phyloP scores from a whole-genome alignment of 2,888 invertebrate species.

The Mellilla xanthometata region DNA sequence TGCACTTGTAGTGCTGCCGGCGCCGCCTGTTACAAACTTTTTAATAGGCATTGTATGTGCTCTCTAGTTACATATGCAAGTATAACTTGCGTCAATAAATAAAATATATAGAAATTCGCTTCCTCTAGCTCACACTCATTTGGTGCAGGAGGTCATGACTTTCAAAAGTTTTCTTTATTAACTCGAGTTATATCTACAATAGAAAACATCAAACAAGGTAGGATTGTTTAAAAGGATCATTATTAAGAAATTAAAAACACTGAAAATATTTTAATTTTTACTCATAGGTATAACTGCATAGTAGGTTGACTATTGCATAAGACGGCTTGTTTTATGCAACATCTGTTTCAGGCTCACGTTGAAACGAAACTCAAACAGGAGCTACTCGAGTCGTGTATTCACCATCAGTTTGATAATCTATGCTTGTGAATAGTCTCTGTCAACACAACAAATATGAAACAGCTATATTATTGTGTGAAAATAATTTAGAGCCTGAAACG shows the following conservation, averaged over 20 bases:
- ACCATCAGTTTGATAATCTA: not conserved
- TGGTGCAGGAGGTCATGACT: no score
- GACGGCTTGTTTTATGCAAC: not conserved
- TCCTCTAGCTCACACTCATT: no score
- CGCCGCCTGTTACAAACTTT: not conserved
- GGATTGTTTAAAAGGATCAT: no score
- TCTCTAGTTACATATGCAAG: not conserved
- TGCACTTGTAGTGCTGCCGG: slow-evolving; percentile 38
- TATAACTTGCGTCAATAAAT: no score
- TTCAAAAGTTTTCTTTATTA: no score
- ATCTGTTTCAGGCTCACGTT: not conserved
- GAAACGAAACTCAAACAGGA: not conserved
- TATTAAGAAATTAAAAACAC: no score
- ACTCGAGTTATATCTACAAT: no score
- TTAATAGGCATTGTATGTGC: slow-evolving; percentile 2
- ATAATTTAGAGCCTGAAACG: slow-evolving; percentile 13
- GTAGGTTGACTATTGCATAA: not conserved
- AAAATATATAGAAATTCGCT: no score
- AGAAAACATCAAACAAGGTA: no score
- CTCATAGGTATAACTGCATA: no score
- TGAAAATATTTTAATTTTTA: no score
- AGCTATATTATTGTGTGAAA: slow-evolving; percentile 15
- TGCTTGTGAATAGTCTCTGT: not conserved
- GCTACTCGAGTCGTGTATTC: not conserved
- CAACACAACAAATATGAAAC: slow-evolving; percentile 11